Conservation (phyloP, 1,140 invertebrate genomes). For the Caenorhabditis briggsae region DNA sequence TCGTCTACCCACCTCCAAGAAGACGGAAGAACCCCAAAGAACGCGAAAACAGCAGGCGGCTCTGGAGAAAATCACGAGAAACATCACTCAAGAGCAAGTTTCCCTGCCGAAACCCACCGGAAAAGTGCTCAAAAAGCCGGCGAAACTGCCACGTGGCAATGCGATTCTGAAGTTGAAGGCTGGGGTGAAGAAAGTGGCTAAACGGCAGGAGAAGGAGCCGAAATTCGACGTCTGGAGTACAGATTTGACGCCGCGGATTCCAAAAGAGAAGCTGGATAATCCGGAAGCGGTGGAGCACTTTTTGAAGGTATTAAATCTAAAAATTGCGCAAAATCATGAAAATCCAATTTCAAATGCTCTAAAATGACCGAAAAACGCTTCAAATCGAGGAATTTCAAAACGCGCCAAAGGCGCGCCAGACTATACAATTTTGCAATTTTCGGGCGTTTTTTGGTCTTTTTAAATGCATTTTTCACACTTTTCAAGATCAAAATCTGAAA, state of each 20-base stretch:
- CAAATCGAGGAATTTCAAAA: too few species aligned
- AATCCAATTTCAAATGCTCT: too few species aligned
- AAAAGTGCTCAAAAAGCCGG: constrained; percentile 15
- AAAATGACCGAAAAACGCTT: too few species aligned
- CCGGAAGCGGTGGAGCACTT: constrained; percentile 57
- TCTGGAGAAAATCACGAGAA: constrained; percentile 54
- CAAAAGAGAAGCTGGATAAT: constrained; percentile 42
- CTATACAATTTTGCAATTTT: too few species aligned
- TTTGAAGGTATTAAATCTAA: too few species aligned
- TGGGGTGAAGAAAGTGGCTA: background rate
- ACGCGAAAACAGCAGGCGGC: constrained; percentile 56
- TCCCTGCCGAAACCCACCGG: constrained; percentile 37
- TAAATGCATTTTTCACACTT: too few species aligned
- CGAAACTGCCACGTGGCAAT: constrained; percentile 30
- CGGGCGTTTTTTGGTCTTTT: too few species aligned
- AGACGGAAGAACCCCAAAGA: background rate
- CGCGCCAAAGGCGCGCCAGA: too few species aligned
- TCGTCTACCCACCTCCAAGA: background rate
- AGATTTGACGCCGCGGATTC: constrained; percentile 29
- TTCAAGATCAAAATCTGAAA: too few species aligned
- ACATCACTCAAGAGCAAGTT: constrained; percentile 17
- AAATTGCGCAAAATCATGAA: too few species aligned
- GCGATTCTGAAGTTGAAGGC: constrained; percentile 38
- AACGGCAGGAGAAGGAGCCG: background rate
- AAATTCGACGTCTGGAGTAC: constrained; percentile 63